phyloP scores from a whole-genome alignment of 2,113 vertebrate species.

The human (Homo sapiens) region GRCh38 chr11:115480001-115480500 shows the following conservation, averaged over 20 bases:
- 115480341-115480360: neutral
- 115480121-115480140: constrained; percentile 42
- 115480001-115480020: constrained; percentile 2
- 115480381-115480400: neutral
- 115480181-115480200: constrained; percentile 14
- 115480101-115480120: constrained; percentile 31
- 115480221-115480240: neutral
- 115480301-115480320: neutral
- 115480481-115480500: neutral
- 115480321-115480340: constrained; percentile 40
- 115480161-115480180: constrained; percentile 30
- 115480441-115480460: neutral
- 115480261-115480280: neutral
- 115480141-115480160: neutral
- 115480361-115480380: neutral
- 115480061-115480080: constrained; percentile 42
- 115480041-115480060: neutral
- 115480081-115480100: constrained; percentile 35
- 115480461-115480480: neutral
- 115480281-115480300: constrained; percentile 28
- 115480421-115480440: neutral
- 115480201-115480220: neutral
- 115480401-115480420: neutral
- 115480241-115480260: constrained; percentile 5
- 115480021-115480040: constrained; percentile 45